A percentile compares a stretch with the other conserved stretches of the same genome.
These are phyloP conservation scores for Diphyllodes magnificus DNA, from an alignment of 2,113 vertebrate species.

Conservation along the genomic window DNA sequence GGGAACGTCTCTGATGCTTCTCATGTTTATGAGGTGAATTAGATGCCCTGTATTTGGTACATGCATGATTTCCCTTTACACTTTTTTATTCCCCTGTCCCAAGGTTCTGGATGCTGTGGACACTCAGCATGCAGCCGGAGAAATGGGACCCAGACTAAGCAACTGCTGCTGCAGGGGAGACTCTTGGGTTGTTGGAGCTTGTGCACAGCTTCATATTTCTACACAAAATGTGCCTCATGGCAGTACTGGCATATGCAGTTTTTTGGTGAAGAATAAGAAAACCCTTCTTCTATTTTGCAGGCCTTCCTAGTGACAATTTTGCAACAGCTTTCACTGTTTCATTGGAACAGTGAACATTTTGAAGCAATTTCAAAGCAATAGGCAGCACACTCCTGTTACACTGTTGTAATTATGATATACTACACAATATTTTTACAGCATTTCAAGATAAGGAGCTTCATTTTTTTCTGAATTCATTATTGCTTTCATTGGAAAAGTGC, in stretches of 20 bases:
- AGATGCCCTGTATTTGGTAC: background rate
- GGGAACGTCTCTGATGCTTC: background rate
- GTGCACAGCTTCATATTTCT: background rate
- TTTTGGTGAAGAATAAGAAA: background rate
- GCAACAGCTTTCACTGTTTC: background rate
- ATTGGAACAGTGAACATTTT: background rate
- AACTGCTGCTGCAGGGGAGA: background rate
- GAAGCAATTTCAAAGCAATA: background rate
- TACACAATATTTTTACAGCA: background rate
- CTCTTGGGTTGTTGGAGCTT: background rate
- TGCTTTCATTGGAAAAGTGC: background rate
- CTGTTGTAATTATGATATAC: background rate
- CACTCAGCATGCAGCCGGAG: background rate
- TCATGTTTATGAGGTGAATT: background rate
- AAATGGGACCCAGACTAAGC: background rate
- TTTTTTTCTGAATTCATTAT: background rate
- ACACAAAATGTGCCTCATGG: background rate
- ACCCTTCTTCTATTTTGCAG: background rate
- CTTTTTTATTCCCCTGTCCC: background rate
- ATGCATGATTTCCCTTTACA: background rate
- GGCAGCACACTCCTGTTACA: background rate
- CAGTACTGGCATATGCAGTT: fast-evolving
- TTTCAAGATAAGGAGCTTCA: background rate
- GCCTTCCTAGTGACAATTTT: background rate
- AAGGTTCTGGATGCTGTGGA: background rate